Evolutionary conservation across 1,140 invertebrate species (phyloP), one percentile per base, ranked within the genome.

Genomic region (Ephestia elutella): DNA sequence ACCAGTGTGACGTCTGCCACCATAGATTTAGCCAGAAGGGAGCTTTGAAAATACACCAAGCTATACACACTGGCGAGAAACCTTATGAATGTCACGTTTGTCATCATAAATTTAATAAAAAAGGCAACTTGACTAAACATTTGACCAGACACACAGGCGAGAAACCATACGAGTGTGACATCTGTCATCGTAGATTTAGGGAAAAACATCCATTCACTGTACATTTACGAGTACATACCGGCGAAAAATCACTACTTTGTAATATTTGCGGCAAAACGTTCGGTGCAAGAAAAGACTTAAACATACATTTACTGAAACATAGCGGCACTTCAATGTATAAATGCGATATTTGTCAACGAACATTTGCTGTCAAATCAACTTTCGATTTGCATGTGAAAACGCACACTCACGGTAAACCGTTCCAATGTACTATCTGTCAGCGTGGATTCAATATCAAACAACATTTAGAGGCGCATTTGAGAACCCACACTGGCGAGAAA

Each of bases 1-100:
- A 91, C 61, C 89, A 90, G 5, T 94, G 93, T 75, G 91, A 91
- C 56, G 82, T 91, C 9, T 91, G 90, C 59, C 19, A 53, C n/a
- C 74, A 77, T 28, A 62, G 59, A 9, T 91, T 91, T 60, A 86
- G 80, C 0, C 84, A 84, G 13, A 88, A 85, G 62, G 60, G 81
- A 10, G 83, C 86, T 57, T 65, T 90, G n/a, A 79, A 78, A 18
- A 85, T 67, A 57, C 88, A 89, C 21, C 44, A 51, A 49, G 35
- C 38, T 15, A 60, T 51, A 18, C 67, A 69, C 57, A 61, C 56
- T 11, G 67, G 67, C 11, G 55, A 60, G 30, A 62, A 57, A 50
- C 66, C 50, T 21, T 21, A 25, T n/a, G 50, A 53, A 53, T 53
- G 50, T 53, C 19, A 20, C 19, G 21, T 53, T 5, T 53, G 50